A percentile compares a stretch with the other conserved stretches of the same genome.
phyloP scores from a whole-genome alignment of 2,113 vertebrate genomes.

The Clupea harengus region DNA sequence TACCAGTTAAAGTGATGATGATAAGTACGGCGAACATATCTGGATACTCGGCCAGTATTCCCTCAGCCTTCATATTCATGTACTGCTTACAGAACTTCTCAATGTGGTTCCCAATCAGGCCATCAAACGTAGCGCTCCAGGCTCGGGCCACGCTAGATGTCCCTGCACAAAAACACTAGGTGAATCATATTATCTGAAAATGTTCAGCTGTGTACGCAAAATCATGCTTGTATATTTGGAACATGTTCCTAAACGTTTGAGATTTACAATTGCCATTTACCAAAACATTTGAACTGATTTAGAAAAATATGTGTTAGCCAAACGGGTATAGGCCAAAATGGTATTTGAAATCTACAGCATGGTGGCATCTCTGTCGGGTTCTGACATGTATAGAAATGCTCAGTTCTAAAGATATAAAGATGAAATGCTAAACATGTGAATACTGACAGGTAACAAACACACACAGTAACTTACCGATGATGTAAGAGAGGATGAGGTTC shows the following conservation, averaged over 20 bases:
- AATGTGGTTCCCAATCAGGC: slow-evolving; percentile 84
- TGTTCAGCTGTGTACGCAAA: background rate
- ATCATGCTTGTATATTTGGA: background rate
- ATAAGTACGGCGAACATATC: slow-evolving; percentile 92
- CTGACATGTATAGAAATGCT: too few species aligned
- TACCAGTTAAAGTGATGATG: slow-evolving; percentile 87
- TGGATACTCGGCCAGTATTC: slow-evolving; percentile 84
- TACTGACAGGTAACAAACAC: background rate
- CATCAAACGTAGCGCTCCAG: slow-evolving; percentile 92
- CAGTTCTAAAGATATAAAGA: too few species aligned
- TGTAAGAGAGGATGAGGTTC: slow-evolving; percentile 96
- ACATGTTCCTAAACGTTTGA: background rate
- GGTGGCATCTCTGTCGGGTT: too few species aligned
- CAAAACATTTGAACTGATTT: too few species aligned
- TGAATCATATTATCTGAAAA: background rate
- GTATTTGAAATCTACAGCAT: too few species aligned
- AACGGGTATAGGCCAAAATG: too few species aligned
- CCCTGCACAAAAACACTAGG: slow-evolving; percentile 66
- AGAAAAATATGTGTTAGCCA: too few species aligned
- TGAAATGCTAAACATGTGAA: too few species aligned
- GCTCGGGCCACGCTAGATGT: slow-evolving; percentile 93
- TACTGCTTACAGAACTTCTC: slow-evolving; percentile 72
- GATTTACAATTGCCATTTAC: background rate
- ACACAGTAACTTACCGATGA: slow-evolving; percentile 82
- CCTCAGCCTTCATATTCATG: slow-evolving; percentile 80